Base-by-base conservation (phyloP, 2,113 vertebrate genomes). In the Stigmatopora argus region DNA sequence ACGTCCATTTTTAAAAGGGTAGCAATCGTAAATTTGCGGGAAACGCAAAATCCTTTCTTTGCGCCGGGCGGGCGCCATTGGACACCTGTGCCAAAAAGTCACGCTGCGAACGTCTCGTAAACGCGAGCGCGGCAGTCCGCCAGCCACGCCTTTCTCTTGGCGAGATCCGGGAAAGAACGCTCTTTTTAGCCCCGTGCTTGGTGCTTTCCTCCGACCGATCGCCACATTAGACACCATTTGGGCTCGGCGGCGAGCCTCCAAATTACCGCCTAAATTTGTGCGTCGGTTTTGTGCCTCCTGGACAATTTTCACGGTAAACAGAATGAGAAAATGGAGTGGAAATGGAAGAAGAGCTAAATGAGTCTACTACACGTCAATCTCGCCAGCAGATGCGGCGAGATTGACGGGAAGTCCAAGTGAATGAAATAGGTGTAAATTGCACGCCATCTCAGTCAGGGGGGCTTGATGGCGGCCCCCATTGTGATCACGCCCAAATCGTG, bases 231-330 rank as follows among this genome's bases (percentile, higher is more conserved):
- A 78, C 78, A 78, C 72, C 84, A 85, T 86, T 83, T 88, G 85
- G 79, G 72, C 87, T 80, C 84, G 76, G 74, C 76, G 80, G 78
- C 86, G 87, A 84, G 87, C 84, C 82, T 85, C 69, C 66, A 88
- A 90, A 90, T 90, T 88, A 87, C 86, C 77, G 82, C 87, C 90
- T 90, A 89, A 88, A 90, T 87, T 89, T 87, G 78, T 80, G 73
- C 85, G 88, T 86, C 85, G 89, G 83, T 81, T 89, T 89, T 87
- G 80, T 87, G 87, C 85, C 68, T 78, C 74, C 65, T 59, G 84
- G 58, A 85, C 88, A 87, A 90, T 89, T 89, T 88, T 88, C 87
- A 78, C 84, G 62, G 75, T 83, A 85, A 86, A 71, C 83, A 79
- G 83, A 88, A 86, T 84, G 83, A 84, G 86, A 86, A 90, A 88